These are phyloP conservation scores for Conus ventricosus DNA, from an alignment of 1,140 invertebrate species.

Conservation along the genomic window DNA sequence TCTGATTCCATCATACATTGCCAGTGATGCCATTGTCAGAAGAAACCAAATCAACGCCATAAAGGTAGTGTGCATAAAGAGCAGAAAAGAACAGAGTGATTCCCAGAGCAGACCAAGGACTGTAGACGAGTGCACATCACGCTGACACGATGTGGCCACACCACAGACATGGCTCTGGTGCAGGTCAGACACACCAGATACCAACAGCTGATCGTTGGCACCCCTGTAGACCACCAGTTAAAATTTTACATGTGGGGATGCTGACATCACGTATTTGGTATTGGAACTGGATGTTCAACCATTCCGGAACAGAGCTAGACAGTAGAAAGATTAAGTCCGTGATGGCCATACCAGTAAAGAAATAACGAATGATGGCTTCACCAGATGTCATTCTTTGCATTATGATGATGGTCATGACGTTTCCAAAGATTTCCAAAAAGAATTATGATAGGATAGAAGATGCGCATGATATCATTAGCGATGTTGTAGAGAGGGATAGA, in stretches of 20 bases:
- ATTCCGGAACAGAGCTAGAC: background rate
- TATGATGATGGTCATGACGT: conserved; percentile 23
- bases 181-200: background rate
- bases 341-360: background rate
- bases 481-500: background rate
- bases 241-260: background rate
- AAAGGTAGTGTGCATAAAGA: background rate
- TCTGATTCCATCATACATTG: too few species aligned
- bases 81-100: background rate
- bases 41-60: background rate
- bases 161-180: conserved; percentile 22
- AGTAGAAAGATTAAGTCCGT: background rate
- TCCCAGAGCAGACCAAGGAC: background rate
- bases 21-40: too few species aligned
- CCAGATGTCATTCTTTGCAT: background rate
- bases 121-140: background rate
- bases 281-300: background rate
- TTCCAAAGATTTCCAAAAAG: background rate
- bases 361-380: background rate
- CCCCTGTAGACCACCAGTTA: too few species aligned
- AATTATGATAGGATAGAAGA: background rate
- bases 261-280: too few species aligned
- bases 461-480: background rate
- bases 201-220: background rate
- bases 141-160: conserved; percentile 7